phyloP scores from a whole-genome alignment of 2,113 vertebrate species.

The Hystrix cristata region DNA sequence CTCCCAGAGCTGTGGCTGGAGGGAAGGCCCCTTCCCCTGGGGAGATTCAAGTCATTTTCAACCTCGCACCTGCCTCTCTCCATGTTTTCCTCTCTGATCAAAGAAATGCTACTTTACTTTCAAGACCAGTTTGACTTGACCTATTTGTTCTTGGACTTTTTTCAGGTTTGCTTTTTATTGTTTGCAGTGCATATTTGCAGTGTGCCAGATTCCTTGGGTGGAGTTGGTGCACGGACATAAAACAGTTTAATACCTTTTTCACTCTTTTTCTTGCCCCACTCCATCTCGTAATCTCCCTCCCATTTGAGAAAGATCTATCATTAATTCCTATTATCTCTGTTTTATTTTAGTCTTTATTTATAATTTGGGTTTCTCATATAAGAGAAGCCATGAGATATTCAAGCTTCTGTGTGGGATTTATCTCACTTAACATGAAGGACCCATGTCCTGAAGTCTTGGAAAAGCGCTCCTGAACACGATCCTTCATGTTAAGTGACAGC shows the following conservation, averaged over 20 bases:
- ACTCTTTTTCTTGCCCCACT: background rate
- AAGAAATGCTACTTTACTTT: background rate
- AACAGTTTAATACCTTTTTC: background rate
- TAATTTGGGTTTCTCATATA: background rate
- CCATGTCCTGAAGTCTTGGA: no score
- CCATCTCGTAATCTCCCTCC: background rate
- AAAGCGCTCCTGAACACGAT: no score
- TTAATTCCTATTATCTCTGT: background rate
- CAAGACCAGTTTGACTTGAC: no score
- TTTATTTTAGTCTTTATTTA: background rate
- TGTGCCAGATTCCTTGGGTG: background rate
- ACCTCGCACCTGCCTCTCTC: background rate
- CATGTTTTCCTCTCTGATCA: background rate
- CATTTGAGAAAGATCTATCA: background rate
- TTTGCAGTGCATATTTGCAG: background rate
- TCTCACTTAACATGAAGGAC: background rate
- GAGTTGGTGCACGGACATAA: accelerated
- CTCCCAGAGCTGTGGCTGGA: accelerated
- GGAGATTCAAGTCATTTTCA: no score
- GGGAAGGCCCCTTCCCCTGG: background rate
- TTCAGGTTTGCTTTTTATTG: background rate
- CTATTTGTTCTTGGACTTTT: no score
- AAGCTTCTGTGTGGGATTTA: background rate
- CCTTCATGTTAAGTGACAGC: no score
- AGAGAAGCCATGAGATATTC: background rate